phyloP scores from a whole-genome alignment of 2,888 invertebrate species.

The Nymphalis c-album region DNA sequence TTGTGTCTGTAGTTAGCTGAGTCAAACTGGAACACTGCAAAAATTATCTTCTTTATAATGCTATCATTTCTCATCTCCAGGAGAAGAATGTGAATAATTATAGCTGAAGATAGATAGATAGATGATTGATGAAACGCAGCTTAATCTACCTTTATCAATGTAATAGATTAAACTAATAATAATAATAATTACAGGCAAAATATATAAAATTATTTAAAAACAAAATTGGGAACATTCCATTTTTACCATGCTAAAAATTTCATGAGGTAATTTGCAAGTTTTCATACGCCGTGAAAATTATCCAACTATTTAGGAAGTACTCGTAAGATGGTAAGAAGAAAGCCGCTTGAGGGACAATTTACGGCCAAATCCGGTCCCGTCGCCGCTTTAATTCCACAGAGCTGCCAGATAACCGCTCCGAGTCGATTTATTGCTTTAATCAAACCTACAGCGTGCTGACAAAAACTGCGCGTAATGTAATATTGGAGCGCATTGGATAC shows the following conservation, averaged over 20 bases:
- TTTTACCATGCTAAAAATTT: not conserved
- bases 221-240: no score
- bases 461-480: slow-evolving; percentile 64
- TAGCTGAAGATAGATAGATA: no score
- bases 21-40: no score
- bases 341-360: slow-evolving; percentile 64
- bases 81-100: no score
- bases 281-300: slow-evolving; percentile 25
- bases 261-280: slow-evolving; percentile 2
- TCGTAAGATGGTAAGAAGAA: slow-evolving; percentile 44
- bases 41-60: no score
- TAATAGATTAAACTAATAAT: no score
- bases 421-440: slow-evolving; percentile 75
- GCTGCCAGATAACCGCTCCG: slow-evolving; percentile 63
- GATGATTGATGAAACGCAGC: no score
- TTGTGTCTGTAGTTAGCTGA: no score
- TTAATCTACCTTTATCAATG: no score
- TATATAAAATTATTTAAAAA: no score
- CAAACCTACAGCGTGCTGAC: slow-evolving; percentile 69
- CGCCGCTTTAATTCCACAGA: slow-evolving; percentile 65
- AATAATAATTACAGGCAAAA: no score
- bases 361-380: slow-evolving; percentile 63
- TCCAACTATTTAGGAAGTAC: slow-evolving; percentile 37
- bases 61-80: no score
- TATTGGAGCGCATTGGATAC: slow-evolving; percentile 47